Base-by-base conservation (phyloP, 1,140 invertebrate species). In the Drosophila mojavensis region DNA sequence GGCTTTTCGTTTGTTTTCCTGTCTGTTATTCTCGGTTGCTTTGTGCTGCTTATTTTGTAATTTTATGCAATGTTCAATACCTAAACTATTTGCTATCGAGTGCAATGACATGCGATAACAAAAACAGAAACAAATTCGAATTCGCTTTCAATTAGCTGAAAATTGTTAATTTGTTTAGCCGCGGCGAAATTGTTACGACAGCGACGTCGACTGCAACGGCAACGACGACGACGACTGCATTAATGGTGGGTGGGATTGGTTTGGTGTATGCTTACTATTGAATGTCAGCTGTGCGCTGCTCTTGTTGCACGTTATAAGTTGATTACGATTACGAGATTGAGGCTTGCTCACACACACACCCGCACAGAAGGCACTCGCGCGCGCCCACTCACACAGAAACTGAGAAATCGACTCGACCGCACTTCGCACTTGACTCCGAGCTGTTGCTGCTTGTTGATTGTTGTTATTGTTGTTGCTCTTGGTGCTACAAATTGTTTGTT, bases 131-230 rank as follows among this genome's bases (percentile, higher is more conserved):
- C 63, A 55, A 50, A 51, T 50, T 54, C 10, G 39, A 51, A 36
- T 66, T 80, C 69, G 78, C 54, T 84, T 75, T 85, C 69, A 84
- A 85, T 84, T 85, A 85, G 81, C 78, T 77, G 61, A 73, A 70
- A 73, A 36, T 77, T 73, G 79, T 56, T 50, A 81, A 73, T 72
- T 84, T 56, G 36, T 60, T 67, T 58, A 51, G 48, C 47, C 41
- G 51, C 43, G 20, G 33, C 41, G 64, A 64, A 64, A 68, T 72
- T 67, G 75, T 82, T 82, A 82, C 79, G 73, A 69, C 61, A 80
- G 64, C 60, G 28, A 15, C 63, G 54, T 48, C 54, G 48, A 50
- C 59, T 61, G 70, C 60, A 58, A 60, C 58, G 68, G 78, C 62
- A 65, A 36, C 36, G 36, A 64, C 61, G 63, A 61, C 58, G 62